Base-by-base conservation (phyloP, 2,797 vertebrate species). In the Melopsittacus undulatus region DNA sequence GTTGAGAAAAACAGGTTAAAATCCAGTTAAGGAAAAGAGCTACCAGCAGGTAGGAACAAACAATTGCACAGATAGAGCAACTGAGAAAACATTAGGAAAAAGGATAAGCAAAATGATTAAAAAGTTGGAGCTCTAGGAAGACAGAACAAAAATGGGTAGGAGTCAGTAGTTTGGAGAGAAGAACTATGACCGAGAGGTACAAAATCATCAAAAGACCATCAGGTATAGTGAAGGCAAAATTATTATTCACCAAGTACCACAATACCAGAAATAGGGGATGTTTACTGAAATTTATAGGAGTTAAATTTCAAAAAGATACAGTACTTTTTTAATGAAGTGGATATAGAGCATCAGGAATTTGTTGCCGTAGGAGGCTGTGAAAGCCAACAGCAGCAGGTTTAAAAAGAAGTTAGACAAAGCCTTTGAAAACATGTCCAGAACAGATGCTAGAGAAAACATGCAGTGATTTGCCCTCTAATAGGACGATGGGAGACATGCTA, bases 361-460 rank as follows among this genome's bases (percentile, higher is more conserved):
- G 62, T 88, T 88, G 66, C 73, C 34, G 90, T 0, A 1, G 45
- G 30, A 94, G 34, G 49, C 24, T 21, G 4, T 29, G 38, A 86
- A 90, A 95, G 38, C n/a, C 90, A 95, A 92, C 20, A 78, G 56
- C 30, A 74, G 29, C n/a, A 83, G 34, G 36, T 84, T 94, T 93
- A 38, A 56, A 83, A 68, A 66, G 38, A 69, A 20, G 84, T 89
- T 51, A 83, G 51, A 30, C 27, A 82, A 94, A 82, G 11, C 43
- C 42, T 76, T 81, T 3, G 15, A 75, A 91, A 94, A 73, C 27
- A 29, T 3, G 19, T 29, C 24, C 66, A 43, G 45, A 80, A 48
- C n/a, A 82, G n/a, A 67, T 8, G 4, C 21, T 83, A 32, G 15
- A 87, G n/a, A 81, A 88, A 91, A 68, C 6, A 76, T 42, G 20